Base-by-base conservation (phyloP, 1,140 invertebrate species). In the Leguminivora glycinivorella region DNA sequence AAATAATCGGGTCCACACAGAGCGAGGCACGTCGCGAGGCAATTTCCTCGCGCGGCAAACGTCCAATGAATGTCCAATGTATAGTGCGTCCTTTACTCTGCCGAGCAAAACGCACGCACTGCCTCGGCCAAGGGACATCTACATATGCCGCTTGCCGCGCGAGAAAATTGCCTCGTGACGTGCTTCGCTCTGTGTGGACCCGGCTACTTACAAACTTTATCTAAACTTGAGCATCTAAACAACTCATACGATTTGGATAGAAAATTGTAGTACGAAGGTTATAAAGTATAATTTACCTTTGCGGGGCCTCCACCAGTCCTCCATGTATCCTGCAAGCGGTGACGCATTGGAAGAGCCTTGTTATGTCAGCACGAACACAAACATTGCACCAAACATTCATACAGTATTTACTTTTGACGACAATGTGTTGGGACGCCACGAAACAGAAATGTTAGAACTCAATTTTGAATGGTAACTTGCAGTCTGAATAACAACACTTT, bases 271-370 rank as follows among this genome's bases (percentile, higher is more conserved):
- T 66, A 10, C 40, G 40, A 73, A 75, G 79, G 87, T 85, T 87
- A 90, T 83, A 85, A 83, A 79, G 76, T 84, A 81, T 70, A 81
- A 75, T 80, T 94, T 96, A 98, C 96, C 97, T 98, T 98, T 98
- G 91, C 96, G 95, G 90, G 96, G 96, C 93, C 96, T 95, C 96
- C 96, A 97, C 96, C 96, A 97, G 94, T 98, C 96, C 95, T 98
- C 96, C 95, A 96, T 97, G 95, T 97, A 97, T 95, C 96, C 96
- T 97, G 96, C 96, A 95, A 96, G 95, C 94, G 95, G 95, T 94
- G 96, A 96, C 94, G 96, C 96, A 94, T 96, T 95, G 94, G 95
- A 95, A 95, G 96, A 96, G 95, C 95, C 95, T 96, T 96, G 87
- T 79, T 94, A 94, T 93, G 93, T 88, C 91, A 92, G 91, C 92